Evolutionary conservation across 1,140 invertebrate genomes (phyloP).

Genomic region (Apis cerana): DNA sequence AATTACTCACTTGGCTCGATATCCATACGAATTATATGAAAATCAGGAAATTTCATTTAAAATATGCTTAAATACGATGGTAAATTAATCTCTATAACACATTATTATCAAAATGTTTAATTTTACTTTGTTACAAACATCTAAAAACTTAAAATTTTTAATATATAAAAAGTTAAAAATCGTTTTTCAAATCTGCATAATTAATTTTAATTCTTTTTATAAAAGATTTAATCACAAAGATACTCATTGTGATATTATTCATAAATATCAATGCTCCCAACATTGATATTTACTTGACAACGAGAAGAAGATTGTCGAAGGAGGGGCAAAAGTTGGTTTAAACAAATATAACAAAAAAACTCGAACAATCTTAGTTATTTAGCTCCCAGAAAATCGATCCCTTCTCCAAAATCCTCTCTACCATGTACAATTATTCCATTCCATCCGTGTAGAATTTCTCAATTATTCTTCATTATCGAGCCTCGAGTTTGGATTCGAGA

Average conservation of each 20-base stretch:
- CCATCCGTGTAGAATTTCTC: neutral
- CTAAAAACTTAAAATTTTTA: no score
- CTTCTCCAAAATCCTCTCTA: neutral
- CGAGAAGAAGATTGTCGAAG: no score
- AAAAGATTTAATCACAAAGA: no score
- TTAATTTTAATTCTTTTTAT: no score
- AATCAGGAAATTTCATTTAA: neutral
- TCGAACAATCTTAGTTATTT: neutral
- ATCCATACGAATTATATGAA: neutral
- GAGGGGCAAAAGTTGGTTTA: neutral
- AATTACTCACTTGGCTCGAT: neutral
- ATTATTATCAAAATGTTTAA: neutral
- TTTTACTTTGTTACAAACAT: neutral
- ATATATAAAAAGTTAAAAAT: no score
- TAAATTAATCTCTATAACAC: neutral
- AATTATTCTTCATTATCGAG: slow-evolving; percentile 19
- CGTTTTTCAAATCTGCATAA: no score
- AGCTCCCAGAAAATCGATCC: neutral
- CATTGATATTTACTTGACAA: no score
- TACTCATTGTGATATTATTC: no score
- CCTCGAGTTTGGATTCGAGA: no score
- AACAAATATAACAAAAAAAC: neutral
- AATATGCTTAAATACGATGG: neutral
- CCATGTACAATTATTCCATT: slow-evolving; percentile 15
- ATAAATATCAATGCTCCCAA: no score